Conservation (phyloP, 2,113 vertebrate genomes). For the Odontophorus gujanensis region DNA sequence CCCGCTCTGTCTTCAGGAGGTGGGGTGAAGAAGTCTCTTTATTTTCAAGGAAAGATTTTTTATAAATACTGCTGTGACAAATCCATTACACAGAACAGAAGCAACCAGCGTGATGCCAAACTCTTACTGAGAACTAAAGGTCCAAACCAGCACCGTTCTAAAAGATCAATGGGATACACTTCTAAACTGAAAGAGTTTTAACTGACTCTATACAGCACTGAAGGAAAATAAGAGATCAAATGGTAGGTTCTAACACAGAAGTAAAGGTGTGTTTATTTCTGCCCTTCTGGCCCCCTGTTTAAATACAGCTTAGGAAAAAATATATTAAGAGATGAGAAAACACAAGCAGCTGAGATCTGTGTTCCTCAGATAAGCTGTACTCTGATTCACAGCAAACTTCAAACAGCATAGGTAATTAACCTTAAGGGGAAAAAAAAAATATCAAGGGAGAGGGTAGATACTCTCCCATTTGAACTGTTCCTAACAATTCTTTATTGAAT, state of each 20-base stretch:
- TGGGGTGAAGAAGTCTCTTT: slow-evolving; percentile 10
- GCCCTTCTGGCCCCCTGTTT: slow-evolving; percentile 30
- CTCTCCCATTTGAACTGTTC: neutral
- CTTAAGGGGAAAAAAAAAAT: neutral
- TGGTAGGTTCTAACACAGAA: slow-evolving; percentile 25
- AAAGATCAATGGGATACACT: slow-evolving; percentile 62
- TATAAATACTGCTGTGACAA: slow-evolving; percentile 65
- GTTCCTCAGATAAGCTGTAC: slow-evolving; percentile 36
- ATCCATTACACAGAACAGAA: slow-evolving; percentile 69
- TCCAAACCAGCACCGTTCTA: slow-evolving; percentile 33
- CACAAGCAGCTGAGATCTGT: slow-evolving; percentile 24
- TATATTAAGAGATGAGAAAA: neutral
- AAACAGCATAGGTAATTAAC: slow-evolving; percentile 32
- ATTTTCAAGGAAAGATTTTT: slow-evolving; percentile 62
- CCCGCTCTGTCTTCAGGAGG: neutral
- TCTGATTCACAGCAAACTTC: slow-evolving; percentile 15
- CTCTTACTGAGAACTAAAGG: slow-evolving; percentile 67
- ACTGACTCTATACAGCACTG: neutral
- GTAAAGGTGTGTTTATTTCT: slow-evolving; percentile 53
- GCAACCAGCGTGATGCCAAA: slow-evolving; percentile 52
- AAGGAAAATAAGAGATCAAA: slow-evolving; percentile 66
- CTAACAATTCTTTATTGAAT: neutral
- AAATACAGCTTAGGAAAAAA: slow-evolving; percentile 25
- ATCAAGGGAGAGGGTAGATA: neutral
- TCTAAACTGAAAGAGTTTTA: slow-evolving; percentile 42